phyloP scores from a whole-genome alignment of 1,140 invertebrate species.

The Nasonia giraulti region DNA sequence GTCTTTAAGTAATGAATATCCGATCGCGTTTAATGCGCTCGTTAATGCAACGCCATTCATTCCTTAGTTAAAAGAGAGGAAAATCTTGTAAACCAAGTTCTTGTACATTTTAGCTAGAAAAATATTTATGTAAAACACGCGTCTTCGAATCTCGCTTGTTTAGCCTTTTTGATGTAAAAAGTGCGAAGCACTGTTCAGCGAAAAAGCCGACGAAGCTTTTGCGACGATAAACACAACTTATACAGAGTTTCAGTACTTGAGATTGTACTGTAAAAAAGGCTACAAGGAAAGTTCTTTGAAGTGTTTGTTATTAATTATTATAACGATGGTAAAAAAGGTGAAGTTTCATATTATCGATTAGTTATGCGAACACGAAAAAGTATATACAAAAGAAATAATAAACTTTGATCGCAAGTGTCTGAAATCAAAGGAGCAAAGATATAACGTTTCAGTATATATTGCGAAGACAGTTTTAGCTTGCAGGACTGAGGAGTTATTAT shows the following conservation, averaged over 20 bases:
- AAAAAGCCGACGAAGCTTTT: conserved; percentile 16
- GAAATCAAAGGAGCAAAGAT: conserved; percentile 27
- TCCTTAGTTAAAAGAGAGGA: conserved; percentile 51
- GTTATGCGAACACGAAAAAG: conserved; percentile 27
- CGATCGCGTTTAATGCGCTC: conserved; percentile 26
- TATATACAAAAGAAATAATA: conserved; percentile 23
- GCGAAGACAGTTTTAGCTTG: conserved; percentile 48
- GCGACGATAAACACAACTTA: background rate
- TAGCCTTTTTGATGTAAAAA: conserved; percentile 32
- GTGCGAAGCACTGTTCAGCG: background rate
- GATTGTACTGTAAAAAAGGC: conserved; percentile 35
- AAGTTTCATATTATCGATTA: conserved; percentile 29
- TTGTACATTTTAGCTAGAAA: conserved; percentile 56
- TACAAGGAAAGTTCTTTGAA: conserved; percentile 38
- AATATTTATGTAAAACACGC: conserved; percentile 49
- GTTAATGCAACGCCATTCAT: conserved; percentile 55
- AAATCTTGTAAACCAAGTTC: conserved; percentile 45
- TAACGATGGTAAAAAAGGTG: background rate
- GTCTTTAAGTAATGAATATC: conserved; percentile 8
- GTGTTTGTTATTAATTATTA: conserved; percentile 39
- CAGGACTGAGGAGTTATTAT: conserved; percentile 51
- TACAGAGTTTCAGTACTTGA: background rate
- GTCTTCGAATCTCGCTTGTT: conserved; percentile 49
- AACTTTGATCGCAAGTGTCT: conserved; percentile 25
- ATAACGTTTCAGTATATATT: conserved; percentile 35